Conservation (phyloP, 2,888 invertebrate species). For the Octonoba sinensis region DNA sequence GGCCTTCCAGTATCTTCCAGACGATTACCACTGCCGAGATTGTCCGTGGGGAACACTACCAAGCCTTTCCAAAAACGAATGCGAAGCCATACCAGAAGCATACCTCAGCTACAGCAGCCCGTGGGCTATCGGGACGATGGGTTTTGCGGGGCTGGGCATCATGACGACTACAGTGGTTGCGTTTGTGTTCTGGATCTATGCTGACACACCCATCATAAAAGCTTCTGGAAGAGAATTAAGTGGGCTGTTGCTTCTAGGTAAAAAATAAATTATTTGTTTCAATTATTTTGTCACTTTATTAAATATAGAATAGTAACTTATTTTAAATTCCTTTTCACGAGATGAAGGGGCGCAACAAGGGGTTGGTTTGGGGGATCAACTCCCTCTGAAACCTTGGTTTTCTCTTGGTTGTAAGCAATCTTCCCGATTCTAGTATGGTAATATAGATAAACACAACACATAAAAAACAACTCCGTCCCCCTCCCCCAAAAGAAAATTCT, state of each 20-base stretch:
- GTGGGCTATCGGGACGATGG: conserved; percentile 71
- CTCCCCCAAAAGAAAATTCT: too few species aligned
- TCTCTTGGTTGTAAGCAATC: too few species aligned
- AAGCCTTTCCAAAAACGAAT: conserved; percentile 70
- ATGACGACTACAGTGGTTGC: conserved; percentile 73
- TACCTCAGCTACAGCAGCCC: conserved; percentile 73
- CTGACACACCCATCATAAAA: conserved; percentile 75
- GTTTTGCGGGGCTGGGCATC: conserved; percentile 73
- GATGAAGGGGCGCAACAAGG: too few species aligned
- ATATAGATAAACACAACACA: too few species aligned
- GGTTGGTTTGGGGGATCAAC: too few species aligned
- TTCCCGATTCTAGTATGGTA: too few species aligned
- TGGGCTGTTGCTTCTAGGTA: conserved; percentile 72
- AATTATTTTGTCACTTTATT: not conserved
- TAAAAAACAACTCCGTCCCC: too few species aligned
- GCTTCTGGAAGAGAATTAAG: conserved; percentile 75
- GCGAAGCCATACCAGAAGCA: conserved; percentile 72
- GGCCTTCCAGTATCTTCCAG: conserved; percentile 71
- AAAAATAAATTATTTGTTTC: not conserved
- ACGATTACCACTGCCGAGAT: conserved; percentile 73
- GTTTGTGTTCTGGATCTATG: conserved; percentile 74
- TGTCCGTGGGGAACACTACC: conserved; percentile 71
- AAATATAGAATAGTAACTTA: too few species aligned
- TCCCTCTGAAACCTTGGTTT: too few species aligned
- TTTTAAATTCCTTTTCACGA: too few species aligned